These are phyloP conservation scores for Acanthaster planci DNA, from an alignment of 35 echinoderm and acorn worm species.

Conservation along the genomic window DNA sequence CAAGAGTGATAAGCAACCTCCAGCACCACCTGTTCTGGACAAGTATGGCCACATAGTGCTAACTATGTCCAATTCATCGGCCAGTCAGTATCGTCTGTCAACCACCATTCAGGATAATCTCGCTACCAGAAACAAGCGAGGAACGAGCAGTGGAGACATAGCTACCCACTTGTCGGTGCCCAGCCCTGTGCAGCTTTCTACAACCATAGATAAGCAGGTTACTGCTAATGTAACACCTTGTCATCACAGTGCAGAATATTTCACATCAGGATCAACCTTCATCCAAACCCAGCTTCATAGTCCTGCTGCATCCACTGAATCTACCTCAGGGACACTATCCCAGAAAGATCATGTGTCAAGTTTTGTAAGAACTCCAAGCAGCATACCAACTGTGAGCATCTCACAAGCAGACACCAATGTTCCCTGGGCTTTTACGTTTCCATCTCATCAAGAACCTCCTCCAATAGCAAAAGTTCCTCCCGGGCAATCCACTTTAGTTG, in stretches of 20 bases:
- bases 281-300: background rate
- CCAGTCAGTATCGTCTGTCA: conserved; percentile 64
- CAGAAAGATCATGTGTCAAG: background rate
- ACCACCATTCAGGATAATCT: conserved; percentile 35
- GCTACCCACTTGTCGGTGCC: background rate
- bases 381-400: background rate
- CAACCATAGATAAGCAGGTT: background rate
- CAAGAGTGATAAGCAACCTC: background rate
- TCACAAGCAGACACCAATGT: too few relatives aligned
- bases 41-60: conserved; percentile 70
- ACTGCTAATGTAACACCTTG: too few relatives aligned
- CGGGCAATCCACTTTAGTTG: background rate
- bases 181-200: background rate
- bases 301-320: background rate
- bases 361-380: background rate
- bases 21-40: conserved; percentile 60
- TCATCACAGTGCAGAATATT: too few relatives aligned
- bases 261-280: too few relatives aligned
- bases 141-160: background rate
- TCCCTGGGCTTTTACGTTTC: background rate
- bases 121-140: background rate
- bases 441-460: background rate
- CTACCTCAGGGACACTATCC: conserved; percentile 13
- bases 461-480: background rate
- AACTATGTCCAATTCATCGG: conserved; percentile 11